phyloP scores from a whole-genome alignment of 2,888 invertebrate genomes.

The Melanotus villosus region DNA sequence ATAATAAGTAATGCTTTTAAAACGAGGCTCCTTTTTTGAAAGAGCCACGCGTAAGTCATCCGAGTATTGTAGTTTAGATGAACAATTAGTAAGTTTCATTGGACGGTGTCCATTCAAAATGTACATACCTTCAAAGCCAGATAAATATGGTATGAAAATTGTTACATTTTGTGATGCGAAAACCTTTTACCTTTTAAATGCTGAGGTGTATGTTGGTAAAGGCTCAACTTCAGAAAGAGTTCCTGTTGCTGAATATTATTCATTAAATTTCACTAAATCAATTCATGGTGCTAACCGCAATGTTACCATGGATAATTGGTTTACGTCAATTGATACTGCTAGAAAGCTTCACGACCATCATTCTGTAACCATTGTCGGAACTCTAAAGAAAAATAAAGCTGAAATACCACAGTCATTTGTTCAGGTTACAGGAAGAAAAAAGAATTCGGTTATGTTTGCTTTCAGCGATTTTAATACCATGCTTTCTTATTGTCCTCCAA shows the following conservation, averaged over 20 bases:
- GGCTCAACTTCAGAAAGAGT: too few relatives aligned
- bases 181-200: slow-evolving; percentile 36
- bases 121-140: background rate
- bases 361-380: background rate
- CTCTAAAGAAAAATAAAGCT: background rate
- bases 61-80: background rate
- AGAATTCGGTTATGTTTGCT: slow-evolving; percentile 7
- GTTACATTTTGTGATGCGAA: background rate
- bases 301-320: background rate
- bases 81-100: background rate
- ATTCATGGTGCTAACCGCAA: background rate
- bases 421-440: too few relatives aligned
- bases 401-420: background rate
- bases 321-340: background rate
- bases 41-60: too few relatives aligned
- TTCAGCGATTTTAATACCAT: slow-evolving; percentile 23
- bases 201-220: slow-evolving; percentile 49
- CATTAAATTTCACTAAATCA: background rate
- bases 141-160: slow-evolving; percentile 4
- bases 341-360: too few relatives aligned
- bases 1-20: too few relatives aligned
- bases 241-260: slow-evolving; percentile 41
- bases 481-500: slow-evolving; percentile 16
- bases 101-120: background rate
- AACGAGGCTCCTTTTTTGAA: too few relatives aligned